Evolutionary conservation across 2,113 vertebrate genomes (phyloP), one percentile per base, ranked within the genome.

Genomic region (Boleophthalmus pectinirostris): DNA sequence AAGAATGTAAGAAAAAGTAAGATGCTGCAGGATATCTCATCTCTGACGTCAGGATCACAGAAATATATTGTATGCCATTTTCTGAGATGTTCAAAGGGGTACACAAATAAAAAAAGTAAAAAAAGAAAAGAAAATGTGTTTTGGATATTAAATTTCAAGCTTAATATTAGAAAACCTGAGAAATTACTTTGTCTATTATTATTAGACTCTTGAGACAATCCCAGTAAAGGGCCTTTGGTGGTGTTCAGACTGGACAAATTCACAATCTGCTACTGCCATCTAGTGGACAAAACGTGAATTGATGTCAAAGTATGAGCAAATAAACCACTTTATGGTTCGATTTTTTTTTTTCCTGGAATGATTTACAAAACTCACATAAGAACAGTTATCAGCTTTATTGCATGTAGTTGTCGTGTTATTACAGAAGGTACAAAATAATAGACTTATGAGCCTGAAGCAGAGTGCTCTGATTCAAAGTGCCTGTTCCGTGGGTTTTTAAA

Each of bases 241-340:
- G 9, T 9, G 35, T 43, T 43, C 38, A 25, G 56, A 3, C 13
- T 25, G 11, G 21, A 33, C 6, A 35, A n/a, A 64, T n/a, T 13
- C 33, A 64, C 61, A 6, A 38, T 38, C 61, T 38, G 10, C 10
- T n/a, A 64, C 61, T 64, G 61, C 61, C 61, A 64, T 64, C 61
- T 64, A 64, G 61, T 20, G 61, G 61, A 21, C 61, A 64, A 35
- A 51, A 53, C 21, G 10, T n/a, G 9, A 54, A 54, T 1, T 6
- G 49, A 20, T n/a, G 18, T n/a, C 5, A 4, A n/a, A n/a, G n/a
- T n/a, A 53, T 8, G n/a, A 53, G 18, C 49, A 18, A 18, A 18
- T 51, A 20, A 29, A 29, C 29, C 29, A 29, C 29, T 29, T 43
- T 43, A 16, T 51, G 14, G 14, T 51, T 18, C 20, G 49, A 51